A percentile compares a stretch with the other conserved stretches of the same genome.
phyloP scores from a whole-genome alignment of 2,888 invertebrate genomes.

The Acanthosepion esculentum region DNA sequence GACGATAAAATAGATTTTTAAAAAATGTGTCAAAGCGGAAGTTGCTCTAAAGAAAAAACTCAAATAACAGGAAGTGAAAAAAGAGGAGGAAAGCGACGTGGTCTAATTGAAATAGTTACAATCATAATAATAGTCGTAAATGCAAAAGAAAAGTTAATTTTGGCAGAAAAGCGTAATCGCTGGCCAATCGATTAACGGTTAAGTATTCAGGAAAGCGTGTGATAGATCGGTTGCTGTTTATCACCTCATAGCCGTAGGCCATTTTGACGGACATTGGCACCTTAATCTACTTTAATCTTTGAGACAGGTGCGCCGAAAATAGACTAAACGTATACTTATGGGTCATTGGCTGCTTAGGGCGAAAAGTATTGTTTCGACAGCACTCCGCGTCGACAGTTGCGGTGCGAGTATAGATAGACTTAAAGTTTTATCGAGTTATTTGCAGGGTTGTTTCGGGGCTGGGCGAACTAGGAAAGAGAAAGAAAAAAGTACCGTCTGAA shows the following conservation, averaged over 20 bases:
- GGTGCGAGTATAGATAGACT: neutral
- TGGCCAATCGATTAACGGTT: neutral
- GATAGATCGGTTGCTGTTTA: neutral
- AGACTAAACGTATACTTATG: neutral
- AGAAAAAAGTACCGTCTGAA: no score
- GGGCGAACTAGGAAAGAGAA: fast-evolving
- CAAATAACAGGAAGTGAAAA: no score
- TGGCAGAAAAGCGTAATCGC: neutral
- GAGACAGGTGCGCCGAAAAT: neutral
- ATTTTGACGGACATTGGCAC: neutral
- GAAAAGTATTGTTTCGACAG: neutral
- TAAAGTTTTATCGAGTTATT: neutral
- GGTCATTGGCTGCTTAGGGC: neutral
- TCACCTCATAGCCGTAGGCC: neutral
- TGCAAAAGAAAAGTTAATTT: neutral
- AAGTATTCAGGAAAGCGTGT: neutral
- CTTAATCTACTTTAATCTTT: neutral
- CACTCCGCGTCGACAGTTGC: neutral
- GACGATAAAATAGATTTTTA: no score
- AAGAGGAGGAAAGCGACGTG: neutral
- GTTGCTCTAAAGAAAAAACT: no score
- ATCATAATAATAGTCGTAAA: neutral
- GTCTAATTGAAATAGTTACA: neutral
- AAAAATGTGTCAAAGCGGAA: no score
- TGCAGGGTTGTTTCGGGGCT: neutral